Evolutionary conservation across 1,140 invertebrate species (phyloP).

Genomic region (Eubasilissa regina): DNA sequence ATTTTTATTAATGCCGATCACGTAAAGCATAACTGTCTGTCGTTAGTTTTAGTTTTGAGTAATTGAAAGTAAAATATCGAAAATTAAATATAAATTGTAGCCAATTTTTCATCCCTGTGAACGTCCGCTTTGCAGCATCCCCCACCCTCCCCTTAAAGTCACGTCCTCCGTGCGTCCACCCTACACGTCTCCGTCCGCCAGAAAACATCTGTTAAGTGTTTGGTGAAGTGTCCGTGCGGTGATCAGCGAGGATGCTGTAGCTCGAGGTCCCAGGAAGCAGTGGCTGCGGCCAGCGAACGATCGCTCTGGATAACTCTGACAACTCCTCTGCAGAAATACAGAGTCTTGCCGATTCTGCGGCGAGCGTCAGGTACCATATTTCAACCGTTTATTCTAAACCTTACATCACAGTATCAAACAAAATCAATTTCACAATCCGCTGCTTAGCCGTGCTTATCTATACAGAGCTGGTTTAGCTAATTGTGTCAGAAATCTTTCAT

Average conservation of each 20-base stretch:
- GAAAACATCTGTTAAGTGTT: constrained; percentile 42
- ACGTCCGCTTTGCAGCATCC: constrained; percentile 1
- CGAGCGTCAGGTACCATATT: constrained; percentile 49
- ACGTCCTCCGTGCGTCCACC: constrained; percentile 15
- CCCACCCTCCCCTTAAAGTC: background rate
- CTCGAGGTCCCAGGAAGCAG: background rate
- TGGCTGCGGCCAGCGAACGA: constrained; percentile 10
- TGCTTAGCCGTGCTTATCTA: no score
- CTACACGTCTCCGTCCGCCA: constrained; percentile 29
- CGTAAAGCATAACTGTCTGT: no score
- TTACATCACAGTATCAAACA: no score
- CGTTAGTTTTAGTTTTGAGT: no score
- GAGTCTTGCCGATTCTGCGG: constrained; percentile 55
- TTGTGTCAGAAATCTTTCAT: no score
- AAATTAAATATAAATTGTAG: no score
- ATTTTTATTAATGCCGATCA: no score
- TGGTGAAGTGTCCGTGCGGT: constrained; percentile 2
- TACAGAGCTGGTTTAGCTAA: no score
- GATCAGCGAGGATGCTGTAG: constrained; percentile 36
- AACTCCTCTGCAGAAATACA: constrained; percentile 49
- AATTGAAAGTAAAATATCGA: no score
- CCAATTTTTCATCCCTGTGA: background rate
- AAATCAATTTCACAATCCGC: no score
- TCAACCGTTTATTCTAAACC: background rate
- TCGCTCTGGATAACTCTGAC: constrained; percentile 49